phyloP scores from a whole-genome alignment of 2,797 vertebrate genomes.

The Hirundo rustica region DNA sequence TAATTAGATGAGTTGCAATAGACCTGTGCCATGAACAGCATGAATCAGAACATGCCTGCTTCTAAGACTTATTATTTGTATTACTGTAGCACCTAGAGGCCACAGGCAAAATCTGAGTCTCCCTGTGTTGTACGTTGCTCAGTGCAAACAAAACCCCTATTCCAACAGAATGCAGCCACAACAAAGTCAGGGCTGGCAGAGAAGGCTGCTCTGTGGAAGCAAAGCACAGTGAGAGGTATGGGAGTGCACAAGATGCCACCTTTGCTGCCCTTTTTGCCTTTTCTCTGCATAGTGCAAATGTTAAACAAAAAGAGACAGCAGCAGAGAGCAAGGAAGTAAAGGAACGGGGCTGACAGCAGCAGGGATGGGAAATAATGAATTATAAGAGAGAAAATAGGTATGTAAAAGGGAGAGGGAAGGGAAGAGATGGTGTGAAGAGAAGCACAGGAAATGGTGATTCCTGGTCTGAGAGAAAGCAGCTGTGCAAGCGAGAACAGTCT shows the following conservation, averaged over 20 bases:
- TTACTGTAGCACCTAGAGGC: slow-evolving; percentile 62
- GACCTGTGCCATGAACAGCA: background rate
- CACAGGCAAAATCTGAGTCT: slow-evolving; percentile 19
- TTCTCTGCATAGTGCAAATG: background rate
- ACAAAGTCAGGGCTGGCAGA: background rate
- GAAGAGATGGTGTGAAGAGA: background rate
- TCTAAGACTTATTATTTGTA: slow-evolving; percentile 38
- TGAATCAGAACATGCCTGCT: background rate
- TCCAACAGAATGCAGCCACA: background rate
- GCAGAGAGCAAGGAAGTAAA: background rate
- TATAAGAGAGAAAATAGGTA: background rate
- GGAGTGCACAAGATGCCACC: background rate
- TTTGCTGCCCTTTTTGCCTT: background rate
- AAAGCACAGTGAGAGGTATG: background rate
- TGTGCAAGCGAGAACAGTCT: accelerated
- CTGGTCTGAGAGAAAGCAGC: background rate
- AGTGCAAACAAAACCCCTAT: background rate
- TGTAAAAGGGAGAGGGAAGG: background rate
- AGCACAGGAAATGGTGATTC: background rate
- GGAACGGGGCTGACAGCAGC: background rate
- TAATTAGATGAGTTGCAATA: background rate
- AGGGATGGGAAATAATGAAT: background rate
- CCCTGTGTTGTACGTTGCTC: background rate
- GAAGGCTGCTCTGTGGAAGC: background rate
- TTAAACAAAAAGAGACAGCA: background rate